Evolutionary conservation across 2,797 vertebrate genomes (phyloP), one percentile per base, ranked within the genome.

Genomic region (Oreonectes daqikongensis): DNA sequence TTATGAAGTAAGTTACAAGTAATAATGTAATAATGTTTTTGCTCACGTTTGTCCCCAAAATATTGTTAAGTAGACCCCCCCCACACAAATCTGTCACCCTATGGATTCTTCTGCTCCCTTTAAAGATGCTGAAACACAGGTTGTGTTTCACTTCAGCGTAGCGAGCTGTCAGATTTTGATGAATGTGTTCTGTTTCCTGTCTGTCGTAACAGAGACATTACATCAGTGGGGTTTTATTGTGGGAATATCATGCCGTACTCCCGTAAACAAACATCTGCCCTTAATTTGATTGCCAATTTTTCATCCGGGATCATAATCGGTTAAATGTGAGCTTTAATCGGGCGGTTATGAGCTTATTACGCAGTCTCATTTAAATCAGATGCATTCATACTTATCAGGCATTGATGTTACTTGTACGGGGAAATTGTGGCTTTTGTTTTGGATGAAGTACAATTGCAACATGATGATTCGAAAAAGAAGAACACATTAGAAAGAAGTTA

Each of bases 231-330:
- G 67, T 59, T 73, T 40, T 57, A 32, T 42, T n/a, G 22, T 22
- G 4, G 44, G 20, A 77, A 42, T 53, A 69, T 48, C 18, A 5
- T 61, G 38, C 12, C 48, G 17, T 67, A 61, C 24, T 52, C 28
- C 55, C 35, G n/a, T 72, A 64, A 80, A 73, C 60, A 79, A 75
- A 77, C 81, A 79, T 73, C 72, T 82, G 60, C 66, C 48, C 59
- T 69, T 71, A 32, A 77, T 83, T 79, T 77, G 22, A 77, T 61
- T 44, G n/a, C 48, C 53, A 30, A 20, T 22, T 44, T 60, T 65
- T 35, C 44, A 44, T 28, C 64, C 30, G 20, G 30, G 40, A 52
- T 77, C 35, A 42, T 61, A 81, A 77, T 75, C 11, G 11, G 40
- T 55, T 67, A 30, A 78, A 72, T 67, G 52, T 59, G 38, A 26